phyloP scores from a whole-genome alignment of 2,797 vertebrate genomes.

The Phrynocephalus guinanensis region DNA sequence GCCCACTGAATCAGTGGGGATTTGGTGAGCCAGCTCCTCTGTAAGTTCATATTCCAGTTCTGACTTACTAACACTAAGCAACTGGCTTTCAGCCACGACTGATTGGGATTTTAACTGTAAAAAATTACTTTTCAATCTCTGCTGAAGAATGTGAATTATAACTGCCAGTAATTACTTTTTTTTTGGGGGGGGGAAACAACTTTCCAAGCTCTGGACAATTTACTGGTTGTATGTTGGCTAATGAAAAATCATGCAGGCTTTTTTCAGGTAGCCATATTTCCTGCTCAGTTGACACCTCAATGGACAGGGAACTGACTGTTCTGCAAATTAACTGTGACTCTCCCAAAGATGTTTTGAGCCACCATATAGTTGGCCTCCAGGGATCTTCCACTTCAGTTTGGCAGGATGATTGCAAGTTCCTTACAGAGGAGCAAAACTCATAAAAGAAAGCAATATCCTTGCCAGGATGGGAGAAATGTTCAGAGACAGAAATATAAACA shows the following conservation, averaged over 20 bases:
- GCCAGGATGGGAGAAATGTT: background rate
- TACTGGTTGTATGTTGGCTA: background rate
- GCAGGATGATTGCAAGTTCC: constrained; percentile 2
- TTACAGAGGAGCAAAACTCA: constrained; percentile 17
- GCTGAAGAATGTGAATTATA: background rate
- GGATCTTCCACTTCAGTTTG: background rate
- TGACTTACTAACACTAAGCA: too few relatives aligned
- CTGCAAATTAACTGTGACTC: background rate
- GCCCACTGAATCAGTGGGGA: too few relatives aligned
- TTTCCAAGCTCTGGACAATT: background rate
- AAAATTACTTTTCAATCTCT: background rate
- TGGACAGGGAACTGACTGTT: background rate
- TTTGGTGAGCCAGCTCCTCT: too few relatives aligned
- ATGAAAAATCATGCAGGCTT: background rate
- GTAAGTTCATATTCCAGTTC: too few relatives aligned
- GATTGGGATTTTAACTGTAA: background rate
- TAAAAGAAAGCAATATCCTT: constrained; percentile 33
- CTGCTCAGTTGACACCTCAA: background rate
- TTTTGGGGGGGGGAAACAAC: background rate
- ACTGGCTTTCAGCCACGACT: too few relatives aligned
- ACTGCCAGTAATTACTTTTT: background rate
- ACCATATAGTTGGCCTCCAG: background rate
- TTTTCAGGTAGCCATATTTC: background rate
- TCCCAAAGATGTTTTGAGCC: constrained; percentile 26
- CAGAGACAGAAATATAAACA: constrained; percentile 24